These are phyloP conservation scores for Rhopilema esculentum DNA, from an alignment of 30 jellyfish, hydroid and myxozoan genomes.

Conservation along the genomic window DNA sequence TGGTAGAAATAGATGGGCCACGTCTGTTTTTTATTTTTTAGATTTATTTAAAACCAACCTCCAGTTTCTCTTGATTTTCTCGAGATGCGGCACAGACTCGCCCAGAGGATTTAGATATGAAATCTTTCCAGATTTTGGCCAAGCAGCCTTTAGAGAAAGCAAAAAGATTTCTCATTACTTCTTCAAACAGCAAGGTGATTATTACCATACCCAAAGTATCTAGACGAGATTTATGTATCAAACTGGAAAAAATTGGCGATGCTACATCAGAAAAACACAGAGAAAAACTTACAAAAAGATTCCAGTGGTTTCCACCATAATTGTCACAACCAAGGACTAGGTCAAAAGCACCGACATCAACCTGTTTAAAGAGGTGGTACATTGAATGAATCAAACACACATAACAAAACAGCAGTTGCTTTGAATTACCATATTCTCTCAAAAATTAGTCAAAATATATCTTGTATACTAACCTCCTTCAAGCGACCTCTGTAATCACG, in stretches of 20 bases:
- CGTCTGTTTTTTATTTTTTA: not conserved
- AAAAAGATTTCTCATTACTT: not conserved
- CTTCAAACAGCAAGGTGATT: not conserved
- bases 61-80: slow-evolving; percentile 17
- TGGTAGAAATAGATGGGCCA: not conserved
- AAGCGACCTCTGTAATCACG: slow-evolving; percentile 2
- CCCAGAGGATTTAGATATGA: slow-evolving; percentile 4
- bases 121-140: slow-evolving; percentile 8
- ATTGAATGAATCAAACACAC: not conserved
- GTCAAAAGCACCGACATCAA: slow-evolving; percentile 1
- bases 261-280: not conserved
- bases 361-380: not conserved
- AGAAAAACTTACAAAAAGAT: slow-evolving; percentile 12
- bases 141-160: slow-evolving; percentile 8
- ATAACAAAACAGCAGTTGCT: not conserved
- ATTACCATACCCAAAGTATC: not conserved
- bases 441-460: not conserved
- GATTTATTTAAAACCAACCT: not conserved
- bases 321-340: slow-evolving; percentile 14
- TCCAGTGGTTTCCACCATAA: slow-evolving; percentile 17
- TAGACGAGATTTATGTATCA: not conserved
- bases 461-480: not conserved
- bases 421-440: not conserved
- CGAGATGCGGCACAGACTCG: slow-evolving; percentile 4
- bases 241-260: not conserved